Percentiles rank a stretch among this genome's conserved stretches.
These are phyloP conservation scores for Actinostola sp. DNA, from an alignment of 92 coral and sea anemone genomes.

Conservation along the genomic window DNA sequence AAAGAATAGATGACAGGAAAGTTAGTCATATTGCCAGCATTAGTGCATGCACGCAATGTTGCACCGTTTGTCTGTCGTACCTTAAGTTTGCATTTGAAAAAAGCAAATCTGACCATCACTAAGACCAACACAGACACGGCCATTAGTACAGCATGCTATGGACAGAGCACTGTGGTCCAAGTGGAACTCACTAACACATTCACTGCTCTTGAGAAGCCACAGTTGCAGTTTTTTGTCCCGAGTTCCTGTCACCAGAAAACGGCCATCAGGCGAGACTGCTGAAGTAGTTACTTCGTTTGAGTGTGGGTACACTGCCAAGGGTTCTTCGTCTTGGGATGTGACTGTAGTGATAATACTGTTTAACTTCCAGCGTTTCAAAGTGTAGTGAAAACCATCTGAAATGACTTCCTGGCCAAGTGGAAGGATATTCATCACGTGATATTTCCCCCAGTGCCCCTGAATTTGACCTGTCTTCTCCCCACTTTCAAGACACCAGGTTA, in stretches of 20 bases:
- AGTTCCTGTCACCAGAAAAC: slow-evolving; percentile 42
- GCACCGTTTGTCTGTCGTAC: not conserved
- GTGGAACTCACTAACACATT: slow-evolving; percentile 39
- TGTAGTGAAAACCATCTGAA: slow-evolving; percentile 48
- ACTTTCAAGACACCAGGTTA: slow-evolving; percentile 35
- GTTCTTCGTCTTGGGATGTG: not conserved
- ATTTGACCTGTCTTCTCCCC: slow-evolving; percentile 24
- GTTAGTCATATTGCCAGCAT: too few relatives aligned
- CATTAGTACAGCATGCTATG: slow-evolving; percentile 35
- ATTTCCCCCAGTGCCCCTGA: slow-evolving; percentile 44
- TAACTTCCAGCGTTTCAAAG: slow-evolving; percentile 37
- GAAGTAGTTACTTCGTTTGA: slow-evolving; percentile 32
- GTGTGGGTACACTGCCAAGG: slow-evolving; percentile 7
- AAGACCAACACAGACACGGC: slow-evolving; percentile 43
- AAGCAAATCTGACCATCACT: slow-evolving; percentile 56
- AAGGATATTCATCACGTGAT: slow-evolving; percentile 44
- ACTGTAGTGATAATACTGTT: not conserved
- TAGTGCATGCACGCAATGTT: too few relatives aligned
- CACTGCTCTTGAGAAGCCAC: slow-evolving; percentile 27
- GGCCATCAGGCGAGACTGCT: slow-evolving; percentile 22
- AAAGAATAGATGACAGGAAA: too few relatives aligned
- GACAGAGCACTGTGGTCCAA: slow-evolving; percentile 49
- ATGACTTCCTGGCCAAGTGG: slow-evolving; percentile 24
- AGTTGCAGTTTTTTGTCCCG: slow-evolving; percentile 56
- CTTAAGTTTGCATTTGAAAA: slow-evolving; percentile 3